Evolutionary conservation across 2,888 invertebrate species (phyloP).

Genomic region (Agonopterix subpropinquella): DNA sequence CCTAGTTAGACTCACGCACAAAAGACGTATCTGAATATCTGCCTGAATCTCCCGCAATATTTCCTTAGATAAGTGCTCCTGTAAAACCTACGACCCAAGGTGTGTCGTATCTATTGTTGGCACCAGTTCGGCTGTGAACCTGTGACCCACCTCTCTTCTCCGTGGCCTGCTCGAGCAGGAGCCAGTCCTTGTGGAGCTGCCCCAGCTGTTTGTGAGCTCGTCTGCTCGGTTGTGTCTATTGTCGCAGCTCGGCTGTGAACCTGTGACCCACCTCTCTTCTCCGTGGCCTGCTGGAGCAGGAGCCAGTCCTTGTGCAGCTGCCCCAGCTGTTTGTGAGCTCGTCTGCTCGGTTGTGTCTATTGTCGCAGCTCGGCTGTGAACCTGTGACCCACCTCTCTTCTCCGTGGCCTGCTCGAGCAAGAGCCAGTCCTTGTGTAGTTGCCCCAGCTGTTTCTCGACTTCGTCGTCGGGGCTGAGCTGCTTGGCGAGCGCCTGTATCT

Average conservation of each 20-base stretch:
- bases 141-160: constrained; percentile 58
- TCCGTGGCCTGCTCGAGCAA: constrained; percentile 82
- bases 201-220: constrained; percentile 45
- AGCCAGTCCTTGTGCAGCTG: constrained; percentile 85
- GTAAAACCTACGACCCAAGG: too few relatives aligned
- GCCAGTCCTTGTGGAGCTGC: constrained; percentile 84
- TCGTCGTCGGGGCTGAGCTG: constrained; percentile 84
- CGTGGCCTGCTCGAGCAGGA: constrained; percentile 81
- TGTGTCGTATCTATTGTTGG: too few relatives aligned
- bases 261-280: constrained; percentile 53
- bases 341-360: too few relatives aligned
- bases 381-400: constrained; percentile 48
- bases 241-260: constrained; percentile 85
- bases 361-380: too few relatives aligned
- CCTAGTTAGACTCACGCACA: too few relatives aligned
- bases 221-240: too few relatives aligned
- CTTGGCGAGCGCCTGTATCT: constrained; percentile 84
- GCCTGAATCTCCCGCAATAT: too few relatives aligned
- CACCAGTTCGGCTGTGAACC: constrained; percentile 89
- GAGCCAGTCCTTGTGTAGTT: constrained; percentile 84
- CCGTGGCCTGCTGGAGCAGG: constrained; percentile 81
- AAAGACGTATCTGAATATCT: too few relatives aligned
- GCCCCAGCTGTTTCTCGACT: constrained; percentile 82
- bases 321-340: constrained; percentile 45
- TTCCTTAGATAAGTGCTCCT: too few relatives aligned